Base-by-base conservation (phyloP, 2,113 vertebrate genomes). In the Mesoclemmys tuberculata region DNA sequence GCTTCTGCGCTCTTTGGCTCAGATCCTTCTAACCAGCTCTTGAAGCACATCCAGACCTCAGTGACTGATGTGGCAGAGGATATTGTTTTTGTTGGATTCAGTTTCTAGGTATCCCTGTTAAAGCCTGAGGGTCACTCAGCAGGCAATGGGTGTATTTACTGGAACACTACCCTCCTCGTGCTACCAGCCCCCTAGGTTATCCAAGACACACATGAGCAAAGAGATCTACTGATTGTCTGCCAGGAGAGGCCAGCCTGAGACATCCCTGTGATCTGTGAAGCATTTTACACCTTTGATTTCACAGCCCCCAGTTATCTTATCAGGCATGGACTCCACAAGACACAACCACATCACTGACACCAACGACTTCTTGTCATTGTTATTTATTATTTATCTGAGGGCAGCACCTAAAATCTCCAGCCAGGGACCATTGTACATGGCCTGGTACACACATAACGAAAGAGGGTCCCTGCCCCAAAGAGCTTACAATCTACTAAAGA, bases 91-190 rank as follows among this genome's bases (percentile, higher is more conserved):
- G 24, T 58, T 58, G 29, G 56, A 58, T 11, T 58, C 24, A 27
- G 56, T 58, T 58, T 27, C 56, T 26, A 58, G 56, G 24, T 29
- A 27, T 8, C 22, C 71, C 71, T 74, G 22, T 1, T 41, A 26
- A 13, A 44, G 22, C 71, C 38, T 6, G 35, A 44, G 0, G 2
- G 29, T 26, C 44, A 18, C 58, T 41, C 38, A 11, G 55, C 38
- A 49, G 0, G 1, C 1, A 58, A 29, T 51, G 56, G 29, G 56
- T 55, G 4, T 1, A 1, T 44, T 21, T 19, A 0, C 35, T 55
- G 68, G 31, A 55, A 92, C 82, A 21, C 2, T 84, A 2, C 10
- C 4, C 48, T 61, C 31, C 38, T 3, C 81, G 11, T 8, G 8
- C 18, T n/a, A 31, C 31, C 35, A 3, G 8, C n/a, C 27, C 46